phyloP scores from a whole-genome alignment of 2,888 invertebrate species.

The Epicampocera succincta region DNA sequence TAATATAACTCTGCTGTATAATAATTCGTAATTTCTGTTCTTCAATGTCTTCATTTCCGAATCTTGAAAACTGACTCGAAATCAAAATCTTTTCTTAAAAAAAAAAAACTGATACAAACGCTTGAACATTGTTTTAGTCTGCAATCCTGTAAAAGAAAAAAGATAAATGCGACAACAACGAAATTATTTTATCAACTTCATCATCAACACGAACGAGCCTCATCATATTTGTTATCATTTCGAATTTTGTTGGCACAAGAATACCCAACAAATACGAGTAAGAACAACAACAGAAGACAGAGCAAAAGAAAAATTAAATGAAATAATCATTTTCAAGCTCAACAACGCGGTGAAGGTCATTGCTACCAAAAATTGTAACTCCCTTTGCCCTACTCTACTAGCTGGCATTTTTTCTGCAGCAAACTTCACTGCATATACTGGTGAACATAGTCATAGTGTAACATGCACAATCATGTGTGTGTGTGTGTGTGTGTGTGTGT shows the following conservation, averaged over 20 bases:
- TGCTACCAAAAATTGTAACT: slow-evolving; percentile 81
- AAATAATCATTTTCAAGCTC: slow-evolving; percentile 70
- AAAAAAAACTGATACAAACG: slow-evolving; percentile 18
- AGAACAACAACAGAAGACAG: slow-evolving; percentile 53
- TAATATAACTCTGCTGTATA: too few relatives aligned
- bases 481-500: neutral
- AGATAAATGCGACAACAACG: slow-evolving; percentile 17
- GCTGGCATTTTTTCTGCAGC: slow-evolving; percentile 54
- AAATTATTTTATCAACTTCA: slow-evolving; percentile 36
- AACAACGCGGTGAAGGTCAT: slow-evolving; percentile 82
- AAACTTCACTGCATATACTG: slow-evolving; percentile 5
- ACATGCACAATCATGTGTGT: neutral
- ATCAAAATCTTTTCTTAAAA: neutral
- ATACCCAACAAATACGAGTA: slow-evolving; percentile 57
- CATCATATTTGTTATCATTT: slow-evolving; percentile 42
- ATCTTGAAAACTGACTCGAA: too few relatives aligned
- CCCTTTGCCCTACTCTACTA: slow-evolving; percentile 79
- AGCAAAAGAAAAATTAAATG: slow-evolving; percentile 49
- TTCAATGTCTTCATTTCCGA: too few relatives aligned
- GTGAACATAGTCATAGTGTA: neutral
- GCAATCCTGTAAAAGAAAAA: slow-evolving; percentile 14
- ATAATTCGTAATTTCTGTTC: too few relatives aligned
- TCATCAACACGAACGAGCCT: slow-evolving; percentile 39
- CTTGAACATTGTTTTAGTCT: slow-evolving; percentile 16
- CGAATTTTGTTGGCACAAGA: slow-evolving; percentile 52